Base-by-base conservation (phyloP, 2,888 invertebrate species). In the Buathra laborator region DNA sequence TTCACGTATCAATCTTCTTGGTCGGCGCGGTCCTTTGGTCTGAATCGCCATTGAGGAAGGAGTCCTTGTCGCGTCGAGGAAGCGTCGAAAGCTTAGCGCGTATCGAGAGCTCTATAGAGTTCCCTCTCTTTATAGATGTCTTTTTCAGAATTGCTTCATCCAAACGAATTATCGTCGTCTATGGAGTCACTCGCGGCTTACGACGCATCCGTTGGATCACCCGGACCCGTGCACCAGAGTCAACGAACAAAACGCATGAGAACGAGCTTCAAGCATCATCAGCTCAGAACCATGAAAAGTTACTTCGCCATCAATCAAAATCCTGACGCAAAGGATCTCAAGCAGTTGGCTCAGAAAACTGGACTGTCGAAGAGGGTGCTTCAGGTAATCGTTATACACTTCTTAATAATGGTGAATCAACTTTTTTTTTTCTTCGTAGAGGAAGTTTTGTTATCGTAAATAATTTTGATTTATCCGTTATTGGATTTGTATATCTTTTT, bases 301-400 rank as follows among this genome's bases (percentile, higher is more conserved):
- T 99, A 99, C 94, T 99, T 99, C 94, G 97, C 98, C 72, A 97
- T 99, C 92, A 99, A 99, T 95, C 99, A 99, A 94, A 99, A 99
- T 94, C 99, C 99, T 0, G 99, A 99, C 93, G 99, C 99, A 78
- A 99, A 99, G 94, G 99, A 99, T 94, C 95, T 99, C 84, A 99
- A 99, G 94, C 99, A 99, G 93, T 95, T 99, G 87, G 99, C 99
- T 0, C 99, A 99, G 94, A 99, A 99, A 95, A 99, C 99, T 14
- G 99, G 99, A 44, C 95, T 99, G 16, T 98, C 99, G 53, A 99
- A 99, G 95, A 96, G 99, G 92, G 99, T 99, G 19, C 94, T 99
- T 82, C 99, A 99, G 97, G 99, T 99, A 94, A 14, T 64, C 48
- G 72, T 43, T 51, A 62, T n/a, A 62, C 71, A 32, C n/a, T 59